A percentile compares a stretch with the other conserved stretches of the same genome.
phyloP scores from a whole-genome alignment of 2,797 vertebrate genomes.

The Hylomyscus alleni region DNA sequence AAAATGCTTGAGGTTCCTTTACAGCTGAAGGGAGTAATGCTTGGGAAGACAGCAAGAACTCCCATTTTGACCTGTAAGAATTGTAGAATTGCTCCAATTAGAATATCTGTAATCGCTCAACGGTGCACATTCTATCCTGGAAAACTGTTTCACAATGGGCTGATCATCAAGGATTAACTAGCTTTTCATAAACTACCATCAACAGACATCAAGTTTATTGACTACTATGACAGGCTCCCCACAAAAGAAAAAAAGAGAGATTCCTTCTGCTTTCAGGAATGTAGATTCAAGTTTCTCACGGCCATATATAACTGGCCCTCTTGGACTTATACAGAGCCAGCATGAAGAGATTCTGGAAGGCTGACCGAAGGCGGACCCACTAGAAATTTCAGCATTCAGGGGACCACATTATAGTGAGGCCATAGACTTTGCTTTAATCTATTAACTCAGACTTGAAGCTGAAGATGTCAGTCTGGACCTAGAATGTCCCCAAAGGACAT shows the following conservation, averaged over 20 bases:
- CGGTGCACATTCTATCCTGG: not conserved
- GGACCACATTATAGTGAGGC: not conserved
- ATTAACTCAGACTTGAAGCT: not conserved
- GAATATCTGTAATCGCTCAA: not conserved
- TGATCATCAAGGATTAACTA: not conserved
- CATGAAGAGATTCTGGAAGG: not conserved
- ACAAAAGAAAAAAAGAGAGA: slow-evolving; percentile 6
- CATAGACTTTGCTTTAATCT: not conserved
- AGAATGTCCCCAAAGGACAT: not conserved
- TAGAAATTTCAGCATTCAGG: not conserved
- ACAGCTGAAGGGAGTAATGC: not conserved
- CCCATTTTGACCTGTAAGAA: not conserved
- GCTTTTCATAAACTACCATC: not conserved
- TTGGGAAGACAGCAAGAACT: not conserved
- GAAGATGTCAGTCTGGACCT: not conserved
- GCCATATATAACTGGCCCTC: not conserved
- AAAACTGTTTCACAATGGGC: not conserved
- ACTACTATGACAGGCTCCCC: not conserved
- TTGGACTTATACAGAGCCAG: not conserved
- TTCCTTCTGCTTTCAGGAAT: not conserved
- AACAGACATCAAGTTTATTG: not conserved
- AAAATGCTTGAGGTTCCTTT: not conserved
- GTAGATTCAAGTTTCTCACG: not conserved
- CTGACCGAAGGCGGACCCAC: not conserved
- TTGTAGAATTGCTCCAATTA: not conserved